Percentiles rank a stretch among this genome's conserved stretches.
Conservation (phyloP, 2,113 vertebrate genomes). For the Corythaixoides concolor region DNA sequence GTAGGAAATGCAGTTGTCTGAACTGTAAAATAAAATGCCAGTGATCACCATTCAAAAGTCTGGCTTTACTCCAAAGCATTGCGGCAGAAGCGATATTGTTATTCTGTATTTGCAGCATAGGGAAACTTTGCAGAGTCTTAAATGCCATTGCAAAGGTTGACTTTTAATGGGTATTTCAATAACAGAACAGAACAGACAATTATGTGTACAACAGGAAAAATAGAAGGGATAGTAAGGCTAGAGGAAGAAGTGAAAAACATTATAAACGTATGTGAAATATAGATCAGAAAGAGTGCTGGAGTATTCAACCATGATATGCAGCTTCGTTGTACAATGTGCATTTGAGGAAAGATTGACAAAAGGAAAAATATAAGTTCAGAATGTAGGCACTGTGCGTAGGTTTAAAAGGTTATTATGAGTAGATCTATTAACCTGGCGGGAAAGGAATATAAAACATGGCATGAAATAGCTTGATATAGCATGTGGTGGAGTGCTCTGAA, state of each 20-base stretch:
- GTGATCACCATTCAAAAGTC: not conserved
- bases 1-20: not conserved
- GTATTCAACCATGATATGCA: not conserved
- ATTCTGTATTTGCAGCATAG: not conserved
- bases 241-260: not conserved
- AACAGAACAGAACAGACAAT: not conserved
- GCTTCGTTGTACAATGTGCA: not conserved
- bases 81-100: not conserved
- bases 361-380: not conserved
- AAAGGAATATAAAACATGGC: not conserved
- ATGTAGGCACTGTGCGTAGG: not conserved
- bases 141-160: not conserved
- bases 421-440: not conserved
- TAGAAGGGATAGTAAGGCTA: not conserved
- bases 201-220: not conserved
- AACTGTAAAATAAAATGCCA: slow-evolving; percentile 9
- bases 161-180: not conserved
- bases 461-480: not conserved
- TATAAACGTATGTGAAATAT: not conserved
- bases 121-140: not conserved
- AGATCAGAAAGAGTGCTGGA: not conserved
- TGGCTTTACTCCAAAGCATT: not conserved
- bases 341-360: not conserved
- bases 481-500: not conserved
- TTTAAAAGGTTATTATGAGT: not conserved